Evolutionary conservation across 2,888 invertebrate species (phyloP), one percentile per base, ranked within the genome.

Genomic region (Drosophila yooni): DNA sequence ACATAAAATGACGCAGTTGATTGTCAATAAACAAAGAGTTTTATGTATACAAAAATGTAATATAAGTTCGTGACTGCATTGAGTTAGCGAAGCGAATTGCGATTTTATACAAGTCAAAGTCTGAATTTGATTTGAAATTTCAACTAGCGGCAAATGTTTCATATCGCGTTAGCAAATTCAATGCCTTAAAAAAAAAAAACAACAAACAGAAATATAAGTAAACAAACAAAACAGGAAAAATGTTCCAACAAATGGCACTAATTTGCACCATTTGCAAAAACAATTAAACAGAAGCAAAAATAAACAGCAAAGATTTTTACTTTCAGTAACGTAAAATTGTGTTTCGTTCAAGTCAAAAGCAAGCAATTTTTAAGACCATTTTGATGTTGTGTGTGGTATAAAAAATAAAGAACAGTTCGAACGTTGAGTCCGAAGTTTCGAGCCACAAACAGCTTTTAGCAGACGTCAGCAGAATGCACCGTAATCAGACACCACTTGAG

Each of bases 1-100:
- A 13, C 51, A 50, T 50, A 25, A 58, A 72, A 82, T 59, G 80
- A 69, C 89, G 89, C 72, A 88, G 76, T 79, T 76, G 51, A 68
- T 58, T 52, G 40, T 25, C 40, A 43, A 46, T 66, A 64, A 82
- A 88, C 88, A 84, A 84, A 85, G 76, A 67, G 53, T 40, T 36
- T 43, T 15, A 56, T n/a, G 40, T 59, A 27, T 43, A 33, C 21
- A 61, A 18, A 25, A 15, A 15, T n/a, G 11, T n/a, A 40, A 10
- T 31, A 54, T 29, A 13, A 1, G 33, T 40, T 57, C 40, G 56
- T 57, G 57, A 31, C 21, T 29, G 31, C n/a, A 31, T 29, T 51
- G 31, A 27, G 15, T 29, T 13, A 60, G 21, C 10, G 2, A 50
- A n/a, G 31, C 15, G 3, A 50, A 40, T 15, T 46, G 27, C 34